These are phyloP conservation scores for Mya arenaria DNA, from an alignment of 1,140 invertebrate species.

Conservation along the genomic window DNA sequence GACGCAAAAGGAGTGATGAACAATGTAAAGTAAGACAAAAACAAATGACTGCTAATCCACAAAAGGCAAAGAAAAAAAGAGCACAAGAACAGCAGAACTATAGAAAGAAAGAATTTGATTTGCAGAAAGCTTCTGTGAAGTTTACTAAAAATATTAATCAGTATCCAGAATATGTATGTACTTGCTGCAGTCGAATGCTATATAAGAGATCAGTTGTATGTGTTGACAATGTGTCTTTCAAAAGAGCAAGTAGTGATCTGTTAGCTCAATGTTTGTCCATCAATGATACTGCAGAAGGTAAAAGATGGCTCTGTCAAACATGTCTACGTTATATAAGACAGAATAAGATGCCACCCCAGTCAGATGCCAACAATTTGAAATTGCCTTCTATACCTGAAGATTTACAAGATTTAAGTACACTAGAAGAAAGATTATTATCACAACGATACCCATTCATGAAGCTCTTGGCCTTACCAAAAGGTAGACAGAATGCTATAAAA, in stretches of 20 bases:
- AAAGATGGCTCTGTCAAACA: conserved; percentile 45
- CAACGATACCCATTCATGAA: conserved; percentile 47
- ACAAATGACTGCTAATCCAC: not conserved
- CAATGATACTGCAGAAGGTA: not conserved
- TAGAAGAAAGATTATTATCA: conserved; percentile 45
- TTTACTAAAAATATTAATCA: conserved; percentile 32
- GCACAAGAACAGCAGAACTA: not conserved
- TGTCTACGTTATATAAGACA: conserved; percentile 38
- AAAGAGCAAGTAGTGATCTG: not conserved
- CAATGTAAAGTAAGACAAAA: not conserved
- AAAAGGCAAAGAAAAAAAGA: not conserved
- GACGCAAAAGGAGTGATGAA: not conserved
- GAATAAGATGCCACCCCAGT: conserved; percentile 45
- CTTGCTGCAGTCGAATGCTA: conserved; percentile 44
- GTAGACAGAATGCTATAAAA: conserved; percentile 46
- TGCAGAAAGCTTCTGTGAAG: not conserved
- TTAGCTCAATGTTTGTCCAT: conserved; percentile 20
- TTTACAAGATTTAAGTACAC: conserved; percentile 26
- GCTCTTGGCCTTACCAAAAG: conserved; percentile 42
- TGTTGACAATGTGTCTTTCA: not conserved
- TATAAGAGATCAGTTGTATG: conserved; percentile 45
- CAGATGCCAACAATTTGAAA: conserved; percentile 45
- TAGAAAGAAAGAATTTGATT: too few species aligned
- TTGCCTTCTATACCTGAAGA: conserved; percentile 44
- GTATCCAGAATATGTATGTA: conserved; percentile 51